Base-by-base conservation (phyloP, 2,113 vertebrate genomes). In the Aspiorhynchus laticeps region DNA sequence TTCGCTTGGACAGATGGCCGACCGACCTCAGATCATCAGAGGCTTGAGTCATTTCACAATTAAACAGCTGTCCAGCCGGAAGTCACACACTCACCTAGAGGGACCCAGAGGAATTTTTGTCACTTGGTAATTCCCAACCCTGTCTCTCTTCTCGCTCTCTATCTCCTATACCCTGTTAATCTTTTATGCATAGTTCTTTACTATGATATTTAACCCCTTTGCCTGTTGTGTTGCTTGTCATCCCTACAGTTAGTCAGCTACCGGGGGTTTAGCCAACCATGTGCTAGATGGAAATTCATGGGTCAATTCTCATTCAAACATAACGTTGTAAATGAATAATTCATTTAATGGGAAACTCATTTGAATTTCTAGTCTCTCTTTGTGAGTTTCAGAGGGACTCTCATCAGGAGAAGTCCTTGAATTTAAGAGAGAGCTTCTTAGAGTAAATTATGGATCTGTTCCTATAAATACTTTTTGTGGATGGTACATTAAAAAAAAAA, bases 1-100 rank as follows among this genome's bases (percentile, higher is more conserved):
- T 89, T 79, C 26, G 73, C 46, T 41, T 61, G 80, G 85, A 88
- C 90, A 91, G 90, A 91, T 91, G 90, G 90, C 69, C 26, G 61
- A 69, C 87, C 41, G 87, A 85, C 78, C 87, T 87, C 79, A 85
- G 90, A 87, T 74, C 88, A 87, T 84, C 76, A 33, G 63, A 74
- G 85, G 85, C 79, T 83, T 87, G 83, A 89, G 79, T 87, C 53
- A 80, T 86, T 86, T 71, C 88, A 88, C 85, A 89, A 88, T 85
- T 65, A 76, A 88, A 86, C 88, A 88, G 87, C 88, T 91, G 88
- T 83, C 87, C 75, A 83, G 85, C 74, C 69, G 59, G 83, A 89
- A 65, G 17, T 86, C 83, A 75, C 36, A 63, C 71, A 83, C 48
- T 51, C 79, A 63, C 85, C 31, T 36, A 36, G 59, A 67, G 26